Evolutionary conservation across 2,888 invertebrate species (phyloP).

Genomic region (Ischnus inquisitorius): DNA sequence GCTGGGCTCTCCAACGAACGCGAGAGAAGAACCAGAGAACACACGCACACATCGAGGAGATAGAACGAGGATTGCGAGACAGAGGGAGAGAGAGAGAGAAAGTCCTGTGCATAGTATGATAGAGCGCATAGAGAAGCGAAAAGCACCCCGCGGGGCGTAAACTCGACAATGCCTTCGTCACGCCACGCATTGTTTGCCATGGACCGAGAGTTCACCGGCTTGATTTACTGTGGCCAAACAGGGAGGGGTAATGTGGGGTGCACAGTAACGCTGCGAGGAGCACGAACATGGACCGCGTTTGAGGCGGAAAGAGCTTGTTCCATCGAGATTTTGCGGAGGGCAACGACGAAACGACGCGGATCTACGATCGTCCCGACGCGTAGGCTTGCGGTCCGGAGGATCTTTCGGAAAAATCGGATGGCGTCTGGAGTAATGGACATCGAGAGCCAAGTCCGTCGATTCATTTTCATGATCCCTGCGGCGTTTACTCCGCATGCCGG

Average conservation of each 20-base stretch:
- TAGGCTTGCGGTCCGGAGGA: not conserved
- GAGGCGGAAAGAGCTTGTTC: slow-evolving; percentile 81
- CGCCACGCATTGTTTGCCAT: slow-evolving; percentile 83
- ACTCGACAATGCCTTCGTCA: slow-evolving; percentile 84
- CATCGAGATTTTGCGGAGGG: slow-evolving; percentile 75
- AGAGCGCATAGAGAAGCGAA: slow-evolving; percentile 56
- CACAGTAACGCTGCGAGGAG: slow-evolving; percentile 12
- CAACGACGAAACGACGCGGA: slow-evolving; percentile 63
- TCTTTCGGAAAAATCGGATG: slow-evolving; percentile 18
- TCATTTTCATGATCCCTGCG: slow-evolving; percentile 40
- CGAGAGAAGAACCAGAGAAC: slow-evolving; percentile 45
- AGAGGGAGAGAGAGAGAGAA: slow-evolving; percentile 41
- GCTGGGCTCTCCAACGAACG: slow-evolving; percentile 36
- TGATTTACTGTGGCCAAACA: slow-evolving; percentile 80
- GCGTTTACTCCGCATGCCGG: slow-evolving; percentile 31
- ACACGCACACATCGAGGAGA: slow-evolving; percentile 36
- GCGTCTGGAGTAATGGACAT: not conserved
- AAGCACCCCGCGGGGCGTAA: slow-evolving; percentile 83
- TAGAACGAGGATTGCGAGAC: slow-evolving; percentile 38
- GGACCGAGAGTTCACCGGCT: slow-evolving; percentile 79
- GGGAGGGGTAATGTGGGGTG: slow-evolving; percentile 44
- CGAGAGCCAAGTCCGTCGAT: not conserved
- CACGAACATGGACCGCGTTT: slow-evolving; percentile 43
- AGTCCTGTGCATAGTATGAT: slow-evolving; percentile 42
- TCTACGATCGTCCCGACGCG: not conserved